Conservation (phyloP, 2,113 vertebrate species). For the Naja naja region DNA sequence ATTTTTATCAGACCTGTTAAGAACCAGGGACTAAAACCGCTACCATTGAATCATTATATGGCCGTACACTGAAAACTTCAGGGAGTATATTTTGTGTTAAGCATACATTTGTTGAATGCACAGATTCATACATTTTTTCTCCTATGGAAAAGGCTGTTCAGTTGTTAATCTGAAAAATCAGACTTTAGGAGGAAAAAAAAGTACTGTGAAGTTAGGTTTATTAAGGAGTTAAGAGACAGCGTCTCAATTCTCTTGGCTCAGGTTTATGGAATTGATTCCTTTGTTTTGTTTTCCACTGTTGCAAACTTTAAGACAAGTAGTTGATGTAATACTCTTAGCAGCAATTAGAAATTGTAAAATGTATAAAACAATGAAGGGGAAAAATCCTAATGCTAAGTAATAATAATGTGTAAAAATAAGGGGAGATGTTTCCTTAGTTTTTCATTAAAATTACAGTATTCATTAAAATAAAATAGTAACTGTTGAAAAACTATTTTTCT, state of each 20-base stretch:
- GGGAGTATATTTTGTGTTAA: conserved; percentile 35
- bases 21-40: conserved; percentile 30
- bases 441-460: conserved; percentile 30
- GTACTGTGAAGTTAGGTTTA: neutral
- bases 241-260: neutral
- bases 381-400: conserved; percentile 4
- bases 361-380: conserved; percentile 26
- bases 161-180: conserved; percentile 15
- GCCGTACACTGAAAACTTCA: conserved; percentile 36
- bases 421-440: neutral
- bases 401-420: conserved; percentile 1
- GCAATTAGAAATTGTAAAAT: conserved; percentile 35
- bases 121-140: conserved; percentile 35
- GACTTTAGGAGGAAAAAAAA: neutral
- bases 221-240: neutral
- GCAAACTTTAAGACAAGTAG: conserved; percentile 16
- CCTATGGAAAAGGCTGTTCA: neutral
- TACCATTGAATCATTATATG: conserved; percentile 44
- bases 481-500: neutral
- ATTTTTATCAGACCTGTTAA: conserved; percentile 47
- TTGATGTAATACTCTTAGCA: conserved; percentile 29
- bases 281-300: conserved; percentile 18
- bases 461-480: conserved; percentile 3
- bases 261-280: conserved; percentile 20
- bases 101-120: conserved; percentile 5